A percentile compares a stretch with the other conserved stretches of the same genome.
These are phyloP conservation scores for Spermophilus dauricus DNA, from an alignment of 2,113 vertebrate genomes.

Conservation along the genomic window DNA sequence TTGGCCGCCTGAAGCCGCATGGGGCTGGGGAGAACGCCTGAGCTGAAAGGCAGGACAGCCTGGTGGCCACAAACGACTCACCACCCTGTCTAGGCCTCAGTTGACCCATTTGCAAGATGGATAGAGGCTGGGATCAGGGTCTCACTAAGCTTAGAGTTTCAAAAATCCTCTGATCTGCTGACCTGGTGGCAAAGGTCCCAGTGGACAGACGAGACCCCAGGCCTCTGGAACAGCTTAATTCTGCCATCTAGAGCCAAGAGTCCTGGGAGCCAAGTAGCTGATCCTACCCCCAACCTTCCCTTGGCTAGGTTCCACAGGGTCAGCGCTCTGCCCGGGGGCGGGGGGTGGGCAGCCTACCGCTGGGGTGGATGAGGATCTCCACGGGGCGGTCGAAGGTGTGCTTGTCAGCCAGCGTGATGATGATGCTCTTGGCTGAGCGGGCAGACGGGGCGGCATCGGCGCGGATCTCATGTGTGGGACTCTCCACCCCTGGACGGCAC, in stretches of 20 bases:
- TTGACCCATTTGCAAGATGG: background rate
- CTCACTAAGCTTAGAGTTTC: background rate
- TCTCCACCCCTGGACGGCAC: slow-evolving; percentile 93
- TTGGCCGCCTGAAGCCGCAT: background rate
- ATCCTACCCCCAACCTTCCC: background rate
- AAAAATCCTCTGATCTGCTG: background rate
- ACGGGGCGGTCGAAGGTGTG: slow-evolving; percentile 97
- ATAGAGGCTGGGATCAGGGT: no score
- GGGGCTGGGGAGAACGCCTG: background rate
- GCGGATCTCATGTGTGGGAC: slow-evolving; percentile 96
- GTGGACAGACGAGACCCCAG: background rate
- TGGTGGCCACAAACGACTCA: background rate
- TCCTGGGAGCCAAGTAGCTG: background rate
- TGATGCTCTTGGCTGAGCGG: slow-evolving; percentile 93
- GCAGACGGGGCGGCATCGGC: slow-evolving; percentile 95
- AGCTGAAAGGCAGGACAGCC: background rate
- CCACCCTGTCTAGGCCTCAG: background rate
- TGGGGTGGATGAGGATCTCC: slow-evolving; percentile 96
- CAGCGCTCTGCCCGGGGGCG: background rate
- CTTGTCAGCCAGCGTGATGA: slow-evolving; percentile 95
- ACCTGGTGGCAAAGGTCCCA: background rate
- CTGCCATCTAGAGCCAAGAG: background rate
- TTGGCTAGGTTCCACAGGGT: background rate
- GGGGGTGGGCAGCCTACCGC: slow-evolving; percentile 87
- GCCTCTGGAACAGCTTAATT: background rate